These are phyloP conservation scores for Camelus dromedarius DNA, from an alignment of 2,113 vertebrate genomes.

Conservation along the genomic window DNA sequence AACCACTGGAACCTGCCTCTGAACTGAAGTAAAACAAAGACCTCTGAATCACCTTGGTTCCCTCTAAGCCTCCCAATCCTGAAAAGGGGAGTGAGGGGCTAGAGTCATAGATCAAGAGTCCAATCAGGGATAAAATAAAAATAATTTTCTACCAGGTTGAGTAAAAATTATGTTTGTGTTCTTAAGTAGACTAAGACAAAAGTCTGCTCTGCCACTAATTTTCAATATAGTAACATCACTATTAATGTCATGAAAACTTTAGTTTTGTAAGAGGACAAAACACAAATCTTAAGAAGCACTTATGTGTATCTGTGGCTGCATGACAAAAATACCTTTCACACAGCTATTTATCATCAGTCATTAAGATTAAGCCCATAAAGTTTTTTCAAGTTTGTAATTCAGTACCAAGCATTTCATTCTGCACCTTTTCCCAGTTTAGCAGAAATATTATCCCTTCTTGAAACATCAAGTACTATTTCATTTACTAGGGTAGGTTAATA, in stretches of 20 bases:
- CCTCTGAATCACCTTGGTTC: neutral
- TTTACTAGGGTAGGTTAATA: neutral
- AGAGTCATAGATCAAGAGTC: neutral
- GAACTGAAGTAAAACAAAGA: neutral
- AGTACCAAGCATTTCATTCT: neutral
- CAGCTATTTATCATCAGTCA: neutral
- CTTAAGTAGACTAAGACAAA: neutral
- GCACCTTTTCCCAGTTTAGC: neutral
- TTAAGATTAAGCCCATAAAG: neutral
- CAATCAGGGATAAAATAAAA: conserved; percentile 18
- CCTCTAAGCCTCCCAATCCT: neutral
- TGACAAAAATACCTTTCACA: neutral
- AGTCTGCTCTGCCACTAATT: neutral
- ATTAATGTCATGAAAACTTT: neutral
- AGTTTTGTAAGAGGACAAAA: neutral
- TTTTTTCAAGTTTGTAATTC: neutral
- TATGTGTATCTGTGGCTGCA: neutral
- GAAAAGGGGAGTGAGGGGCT: fast-evolving
- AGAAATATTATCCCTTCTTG: neutral
- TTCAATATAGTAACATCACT: neutral
- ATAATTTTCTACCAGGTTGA: neutral
- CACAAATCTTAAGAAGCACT: neutral
- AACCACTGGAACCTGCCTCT: neutral
- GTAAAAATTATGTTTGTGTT: neutral
- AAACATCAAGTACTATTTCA: neutral